Evolutionary conservation across 2,113 vertebrate genomes (phyloP), one percentile per base, ranked within the genome.

Genomic region (Dryoscopus gambensis): DNA sequence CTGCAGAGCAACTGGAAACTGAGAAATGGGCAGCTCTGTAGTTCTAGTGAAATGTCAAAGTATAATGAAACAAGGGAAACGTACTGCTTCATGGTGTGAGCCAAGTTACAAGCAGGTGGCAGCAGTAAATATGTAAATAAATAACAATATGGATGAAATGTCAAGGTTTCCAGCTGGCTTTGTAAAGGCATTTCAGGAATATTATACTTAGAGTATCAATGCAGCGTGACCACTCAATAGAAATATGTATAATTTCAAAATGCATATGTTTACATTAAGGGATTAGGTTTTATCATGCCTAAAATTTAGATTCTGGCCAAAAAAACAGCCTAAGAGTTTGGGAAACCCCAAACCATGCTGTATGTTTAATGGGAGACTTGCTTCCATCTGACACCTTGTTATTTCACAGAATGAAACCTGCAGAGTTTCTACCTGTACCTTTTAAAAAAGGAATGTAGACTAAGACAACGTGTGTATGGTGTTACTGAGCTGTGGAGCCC

Each of bases 71-170:
- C 91, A 85, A 81, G 91, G 91, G 93, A 96, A 84, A 78, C 73
- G 57, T 77, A 46, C 93, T 95, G 71, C 93, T 97, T 96, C 75
- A 44, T 97, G 96, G 81, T 71, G 70, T 64, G 73, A 95, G 96
- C 96, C 95, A 96, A 97, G 95, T 94, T 92, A 90, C 94, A 97
- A 96, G 97, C 98, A 98, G 98, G 97, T 97, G 97, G 98, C 96
- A 97, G 96, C 96, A 91, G 96, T 97, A 97, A 98, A 98, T 97
- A 97, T 97, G 94, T 97, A 93, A 97, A 95, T 98, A 97, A 98
- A 98, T 98, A 97, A 98, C 95, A 97, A 92, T 96, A 96, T 96
- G 96, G 96, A 97, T 94, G 97, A 97, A 97, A 96, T 98, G 97
- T 97, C 95, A 97, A 88, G 75, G 92, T 93, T 97, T 97, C 95